Evolutionary conservation across 2,888 invertebrate species (phyloP).

Genomic region (Phyllotreta striolata): DNA sequence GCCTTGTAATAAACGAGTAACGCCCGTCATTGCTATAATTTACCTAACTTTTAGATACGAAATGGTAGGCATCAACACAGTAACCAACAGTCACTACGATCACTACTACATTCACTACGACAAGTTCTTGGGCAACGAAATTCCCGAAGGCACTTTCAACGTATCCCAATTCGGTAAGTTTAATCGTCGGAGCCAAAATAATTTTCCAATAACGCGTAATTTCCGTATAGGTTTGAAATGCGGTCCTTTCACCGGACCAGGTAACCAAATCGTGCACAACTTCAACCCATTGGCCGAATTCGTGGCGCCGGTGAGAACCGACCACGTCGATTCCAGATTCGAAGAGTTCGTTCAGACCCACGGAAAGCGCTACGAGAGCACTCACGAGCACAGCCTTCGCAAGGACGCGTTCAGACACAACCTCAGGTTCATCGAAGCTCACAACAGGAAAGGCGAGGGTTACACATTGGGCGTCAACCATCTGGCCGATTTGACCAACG

Average conservation of each 20-base stretch:
- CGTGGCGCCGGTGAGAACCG: conserved; percentile 73
- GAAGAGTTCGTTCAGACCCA: conserved; percentile 77
- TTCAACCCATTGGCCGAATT: conserved; percentile 96
- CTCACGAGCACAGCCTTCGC: conserved; percentile 73
- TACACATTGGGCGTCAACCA: conserved; percentile 86
- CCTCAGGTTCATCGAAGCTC: conserved; percentile 67
- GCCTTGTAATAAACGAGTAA: too few species aligned
- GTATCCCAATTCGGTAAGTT: too few species aligned
- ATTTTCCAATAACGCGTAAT: background rate
- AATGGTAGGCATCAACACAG: conserved; percentile 91
- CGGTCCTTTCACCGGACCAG: conserved; percentile 87
- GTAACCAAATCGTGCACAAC: conserved; percentile 75
- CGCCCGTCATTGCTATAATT: background rate
- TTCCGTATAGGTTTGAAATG: conserved; percentile 69
- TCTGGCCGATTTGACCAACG: conserved; percentile 81
- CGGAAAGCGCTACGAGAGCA: conserved; percentile 70
- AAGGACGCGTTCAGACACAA: conserved; percentile 88
- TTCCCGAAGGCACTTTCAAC: too few species aligned
- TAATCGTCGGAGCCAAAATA: background rate
- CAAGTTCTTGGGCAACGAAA: too few species aligned
- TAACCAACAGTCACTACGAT: conserved; percentile 62
- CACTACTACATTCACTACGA: too few species aligned
- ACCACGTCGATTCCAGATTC: conserved; percentile 80
- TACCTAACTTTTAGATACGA: conserved; percentile 69
- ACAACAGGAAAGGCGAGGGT: conserved; percentile 61